phyloP scores from a whole-genome alignment of 2,113 vertebrate species.

The Thamnaconus septentrionalis region DNA sequence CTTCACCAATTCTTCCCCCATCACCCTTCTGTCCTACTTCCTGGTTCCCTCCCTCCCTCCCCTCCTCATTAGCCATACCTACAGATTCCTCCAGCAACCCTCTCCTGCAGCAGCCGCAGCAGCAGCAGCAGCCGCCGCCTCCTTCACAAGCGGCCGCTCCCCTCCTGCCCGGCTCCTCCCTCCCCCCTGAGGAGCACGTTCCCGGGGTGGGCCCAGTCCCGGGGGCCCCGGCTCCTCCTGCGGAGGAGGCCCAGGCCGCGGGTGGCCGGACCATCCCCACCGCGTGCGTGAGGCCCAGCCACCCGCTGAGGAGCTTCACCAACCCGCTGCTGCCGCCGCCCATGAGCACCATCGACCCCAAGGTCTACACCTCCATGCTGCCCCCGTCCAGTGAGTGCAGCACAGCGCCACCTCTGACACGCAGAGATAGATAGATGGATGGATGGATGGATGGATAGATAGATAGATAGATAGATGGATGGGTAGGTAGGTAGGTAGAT shows the following conservation, averaged over 20 bases:
- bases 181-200: slow-evolving; percentile 23
- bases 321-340: slow-evolving; percentile 88
- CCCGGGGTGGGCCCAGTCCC: slow-evolving; percentile 46
- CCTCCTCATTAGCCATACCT: slow-evolving; percentile 33
- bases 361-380: slow-evolving; percentile 80
- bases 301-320: slow-evolving; percentile 92
- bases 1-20: too few species aligned
- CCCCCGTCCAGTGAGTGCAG: slow-evolving; percentile 60
- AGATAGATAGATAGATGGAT: too few species aligned
- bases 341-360: slow-evolving; percentile 89
- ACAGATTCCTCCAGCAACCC: slow-evolving; percentile 54
- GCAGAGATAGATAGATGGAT: too few species aligned
- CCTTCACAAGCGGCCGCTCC: slow-evolving; percentile 41
- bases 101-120: slow-evolving; percentile 59
- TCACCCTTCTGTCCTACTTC: too few species aligned
- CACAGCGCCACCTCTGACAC: too few species aligned
- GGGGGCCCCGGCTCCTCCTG: neutral
- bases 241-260: slow-evolving; percentile 46
- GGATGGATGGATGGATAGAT: too few species aligned
- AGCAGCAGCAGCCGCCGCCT: slow-evolving; percentile 49
- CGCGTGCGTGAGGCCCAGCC: slow-evolving; percentile 87
- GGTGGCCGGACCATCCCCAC: slow-evolving; percentile 87
- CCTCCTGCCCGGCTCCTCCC: slow-evolving; percentile 45
- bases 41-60: neutral
- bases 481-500: too few species aligned